These are phyloP conservation scores for Zapornia atra DNA, from an alignment of 2,113 vertebrate species.

Conservation along the genomic window DNA sequence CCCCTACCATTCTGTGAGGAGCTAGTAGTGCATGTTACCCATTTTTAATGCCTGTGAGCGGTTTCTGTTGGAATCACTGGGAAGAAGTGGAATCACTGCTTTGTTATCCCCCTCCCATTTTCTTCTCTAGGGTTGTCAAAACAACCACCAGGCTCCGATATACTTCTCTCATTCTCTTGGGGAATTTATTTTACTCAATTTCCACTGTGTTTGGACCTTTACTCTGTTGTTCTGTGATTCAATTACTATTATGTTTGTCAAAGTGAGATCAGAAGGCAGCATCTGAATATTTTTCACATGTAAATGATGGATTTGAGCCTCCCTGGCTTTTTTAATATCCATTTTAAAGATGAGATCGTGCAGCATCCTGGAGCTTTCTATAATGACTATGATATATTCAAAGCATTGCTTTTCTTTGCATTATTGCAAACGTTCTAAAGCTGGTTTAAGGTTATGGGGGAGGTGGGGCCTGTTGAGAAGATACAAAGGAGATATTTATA, in stretches of 20 bases:
- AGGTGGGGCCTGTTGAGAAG: neutral
- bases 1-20: too few relatives aligned
- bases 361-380: neutral
- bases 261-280: neutral
- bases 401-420: neutral
- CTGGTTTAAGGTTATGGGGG: neutral
- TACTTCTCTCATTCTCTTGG: neutral
- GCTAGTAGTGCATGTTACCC: neutral
- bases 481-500: neutral
- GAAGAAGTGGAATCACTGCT: neutral
- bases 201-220: neutral
- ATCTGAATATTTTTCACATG: neutral
- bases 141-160: neutral
- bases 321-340: neutral
- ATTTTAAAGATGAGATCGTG: neutral
- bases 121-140: neutral
- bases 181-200: neutral
- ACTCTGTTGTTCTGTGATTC: neutral
- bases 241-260: neutral
- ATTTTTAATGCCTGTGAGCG: neutral
- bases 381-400: neutral
- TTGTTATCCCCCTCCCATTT: neutral
- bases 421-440: neutral
- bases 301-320: neutral
- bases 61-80: neutral